Evolutionary conservation across 2,113 vertebrate genomes (phyloP).

Genomic region (Setophaga kirtlandii): DNA sequence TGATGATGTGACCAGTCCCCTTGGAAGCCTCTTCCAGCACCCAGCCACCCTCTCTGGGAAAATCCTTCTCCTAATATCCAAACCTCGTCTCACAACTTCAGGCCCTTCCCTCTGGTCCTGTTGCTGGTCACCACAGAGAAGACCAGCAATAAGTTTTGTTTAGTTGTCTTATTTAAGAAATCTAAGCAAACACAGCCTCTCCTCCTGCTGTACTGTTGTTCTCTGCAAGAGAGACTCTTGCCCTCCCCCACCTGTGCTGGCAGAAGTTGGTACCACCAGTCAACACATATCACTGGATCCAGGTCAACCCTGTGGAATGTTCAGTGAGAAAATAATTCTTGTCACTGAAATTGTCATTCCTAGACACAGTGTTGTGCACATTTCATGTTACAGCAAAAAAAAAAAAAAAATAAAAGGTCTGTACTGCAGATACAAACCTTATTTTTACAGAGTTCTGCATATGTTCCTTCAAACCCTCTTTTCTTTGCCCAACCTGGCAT

Average conservation of each 20-base stretch:
- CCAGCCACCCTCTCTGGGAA: not conserved
- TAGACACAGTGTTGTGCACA: not conserved
- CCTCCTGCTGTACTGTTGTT: not conserved
- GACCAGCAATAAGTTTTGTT: not conserved
- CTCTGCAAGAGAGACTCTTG: not conserved
- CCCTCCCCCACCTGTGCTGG: fast-evolving
- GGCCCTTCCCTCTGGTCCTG: not conserved
- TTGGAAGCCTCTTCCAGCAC: not conserved
- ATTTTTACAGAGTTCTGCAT: conserved; percentile 87
- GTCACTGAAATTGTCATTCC: not conserved
- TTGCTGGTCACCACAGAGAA: not conserved
- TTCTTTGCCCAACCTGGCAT: conserved; percentile 94
- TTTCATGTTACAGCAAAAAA: too few relatives aligned
- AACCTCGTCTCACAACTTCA: not conserved
- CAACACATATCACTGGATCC: not conserved
- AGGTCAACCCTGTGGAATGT: not conserved
- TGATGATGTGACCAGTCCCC: not conserved
- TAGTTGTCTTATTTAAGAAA: not conserved
- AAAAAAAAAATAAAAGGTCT: not conserved
- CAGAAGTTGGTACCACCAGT: not conserved
- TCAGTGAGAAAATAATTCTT: not conserved
- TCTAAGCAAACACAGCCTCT: too few relatives aligned
- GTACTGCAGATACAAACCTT: conserved; percentile 70
- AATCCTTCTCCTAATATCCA: not conserved
- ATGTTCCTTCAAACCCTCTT: conserved; percentile 87